A percentile compares a stretch with the other conserved stretches of the same genome.
These are phyloP conservation scores for Eptesicus fuscus DNA, from an alignment of 2,113 vertebrate genomes.

Conservation along the genomic window DNA sequence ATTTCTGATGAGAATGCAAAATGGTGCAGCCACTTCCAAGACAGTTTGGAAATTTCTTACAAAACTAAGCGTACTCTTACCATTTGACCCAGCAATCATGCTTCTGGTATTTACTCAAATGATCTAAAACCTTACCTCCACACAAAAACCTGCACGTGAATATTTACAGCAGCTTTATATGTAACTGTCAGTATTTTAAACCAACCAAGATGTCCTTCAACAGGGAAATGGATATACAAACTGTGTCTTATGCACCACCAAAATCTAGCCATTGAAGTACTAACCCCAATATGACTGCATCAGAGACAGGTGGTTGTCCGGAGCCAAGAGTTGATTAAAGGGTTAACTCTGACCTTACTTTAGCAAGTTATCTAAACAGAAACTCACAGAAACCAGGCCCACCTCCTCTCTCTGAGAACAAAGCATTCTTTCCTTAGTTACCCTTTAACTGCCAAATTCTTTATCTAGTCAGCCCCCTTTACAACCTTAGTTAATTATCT, in stretches of 20 bases:
- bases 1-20: not conserved
- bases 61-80: not conserved
- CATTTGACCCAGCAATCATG: not conserved
- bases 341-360: too few species aligned
- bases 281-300: not conserved
- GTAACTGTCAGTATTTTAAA: not conserved
- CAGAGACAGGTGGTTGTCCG: not conserved
- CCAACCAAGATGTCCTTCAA: not conserved
- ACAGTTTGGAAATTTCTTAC: not conserved
- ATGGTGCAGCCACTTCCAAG: not conserved
- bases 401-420: too few species aligned
- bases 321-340: too few species aligned
- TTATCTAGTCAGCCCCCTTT: too few species aligned
- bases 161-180: not conserved
- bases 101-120: not conserved
- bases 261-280: not conserved
- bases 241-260: not conserved
- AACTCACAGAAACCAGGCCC: too few species aligned
- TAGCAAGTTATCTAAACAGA: too few species aligned
- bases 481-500: too few species aligned
- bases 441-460: too few species aligned
- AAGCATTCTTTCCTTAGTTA: too few species aligned
- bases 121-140: not conserved
- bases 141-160: not conserved
- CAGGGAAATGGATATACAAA: not conserved